Base-by-base conservation (phyloP, 2,888 invertebrate species). In the Xylota segnis region DNA sequence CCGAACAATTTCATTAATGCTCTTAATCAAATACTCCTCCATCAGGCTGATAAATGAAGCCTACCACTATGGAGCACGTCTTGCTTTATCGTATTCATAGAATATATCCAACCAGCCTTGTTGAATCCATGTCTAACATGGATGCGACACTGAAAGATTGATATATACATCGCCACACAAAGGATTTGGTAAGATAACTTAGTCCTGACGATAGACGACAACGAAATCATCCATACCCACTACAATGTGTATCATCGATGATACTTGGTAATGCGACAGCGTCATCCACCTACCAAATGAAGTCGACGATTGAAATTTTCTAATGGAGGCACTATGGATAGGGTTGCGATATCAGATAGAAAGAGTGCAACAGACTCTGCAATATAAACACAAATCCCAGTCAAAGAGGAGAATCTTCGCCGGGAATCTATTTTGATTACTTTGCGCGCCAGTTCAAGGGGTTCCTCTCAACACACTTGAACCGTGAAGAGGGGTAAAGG, bases 351-450 rank as follows among this genome's bases (percentile, higher is more conserved):
- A 32, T 10, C 18, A 16, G 9, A 16, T 5, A 61, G 9, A 29
- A 5, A 61, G 40, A 58, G 58, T 66, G 61, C 75, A 66, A 12
- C 65, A 66, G n/a, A 47, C 47, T 27, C 43, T 32, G 56, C 58
- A 37, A 32, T 14, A 37, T 45, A 76, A 58, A 58, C 47, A 66
- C 27, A 66, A 63, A 63, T 34, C 16, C 34, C 0, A 27, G n/a
- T 74, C 63, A 29, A 47, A 47, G 37, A 43, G 43, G 29, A 32
- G 52, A 32, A 45, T 45, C 54, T 16, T 43, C 12, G 18, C n/a
- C 23, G 6, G 58, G 40, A 40, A 76, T 78, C 61, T 63, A 70
- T 52, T 83, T 83, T 74, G 78, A 79, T 83, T 83, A 70, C 79
- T 56, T 40, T 50, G 37, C 40, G 37, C 58, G 27, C 61, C 63